A percentile compares a stretch with the other conserved stretches of the same genome.
phyloP scores from a whole-genome alignment of 2,113 vertebrate species.

The Euleptes europaea region DNA sequence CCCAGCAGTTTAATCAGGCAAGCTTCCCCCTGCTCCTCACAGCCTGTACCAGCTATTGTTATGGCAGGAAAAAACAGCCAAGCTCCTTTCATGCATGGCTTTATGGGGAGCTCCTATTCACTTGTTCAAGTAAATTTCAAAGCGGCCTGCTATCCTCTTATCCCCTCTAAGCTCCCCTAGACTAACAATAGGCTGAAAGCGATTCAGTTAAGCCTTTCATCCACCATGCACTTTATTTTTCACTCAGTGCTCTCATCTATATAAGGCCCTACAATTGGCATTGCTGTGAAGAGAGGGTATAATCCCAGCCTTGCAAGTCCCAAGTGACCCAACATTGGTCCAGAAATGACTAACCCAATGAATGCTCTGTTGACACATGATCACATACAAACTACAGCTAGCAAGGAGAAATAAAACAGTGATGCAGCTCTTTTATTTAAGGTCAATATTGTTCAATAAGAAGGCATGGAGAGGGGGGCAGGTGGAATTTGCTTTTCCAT shows the following conservation, averaged over 20 bases:
- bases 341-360: constrained; percentile 85
- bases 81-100: constrained; percentile 81
- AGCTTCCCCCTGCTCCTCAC: constrained; percentile 69
- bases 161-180: constrained; percentile 88
- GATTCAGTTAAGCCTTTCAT: constrained; percentile 92
- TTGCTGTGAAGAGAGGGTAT: constrained; percentile 77
- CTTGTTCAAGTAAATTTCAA: constrained; percentile 91
- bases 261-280: constrained; percentile 79
- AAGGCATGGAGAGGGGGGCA: constrained; percentile 25
- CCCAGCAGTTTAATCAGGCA: constrained; percentile 75
- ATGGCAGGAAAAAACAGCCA: constrained; percentile 79
- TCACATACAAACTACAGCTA: constrained; percentile 79
- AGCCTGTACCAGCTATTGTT: constrained; percentile 78
- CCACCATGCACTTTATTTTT: constrained; percentile 88
- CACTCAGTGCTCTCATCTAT: constrained; percentile 81
- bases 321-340: constrained; percentile 79
- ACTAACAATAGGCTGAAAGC: constrained; percentile 94
- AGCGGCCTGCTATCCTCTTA: constrained; percentile 90
- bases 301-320: constrained; percentile 80
- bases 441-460: constrained; percentile 84
- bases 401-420: constrained; percentile 83
- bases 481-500: constrained; percentile 26
- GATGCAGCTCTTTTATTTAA: constrained; percentile 80
- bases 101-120: constrained; percentile 90
- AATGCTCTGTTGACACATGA: constrained; percentile 85